phyloP scores from a whole-genome alignment of 2,797 vertebrate species.

The Gymnocypris eckloni region DNA sequence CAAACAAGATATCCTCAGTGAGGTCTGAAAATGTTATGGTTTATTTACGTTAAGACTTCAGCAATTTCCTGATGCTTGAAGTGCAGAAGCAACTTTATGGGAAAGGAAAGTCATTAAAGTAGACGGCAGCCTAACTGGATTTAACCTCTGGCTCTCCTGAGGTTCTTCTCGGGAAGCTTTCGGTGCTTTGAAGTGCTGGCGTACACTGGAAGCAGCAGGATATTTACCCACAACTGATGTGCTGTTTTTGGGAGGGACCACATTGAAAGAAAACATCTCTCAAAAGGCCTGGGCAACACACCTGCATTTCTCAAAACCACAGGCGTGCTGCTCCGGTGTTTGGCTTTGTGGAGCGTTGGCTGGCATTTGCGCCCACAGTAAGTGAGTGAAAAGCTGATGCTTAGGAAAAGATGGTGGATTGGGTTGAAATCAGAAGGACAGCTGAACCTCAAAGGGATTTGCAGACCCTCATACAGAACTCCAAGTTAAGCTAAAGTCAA shows the following conservation, averaged over 20 bases:
- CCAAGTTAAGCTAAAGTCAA: constrained; percentile 21
- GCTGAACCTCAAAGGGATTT: constrained; percentile 6
- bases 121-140: constrained; percentile 41
- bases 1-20: constrained; percentile 58
- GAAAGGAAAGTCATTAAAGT: constrained; percentile 66
- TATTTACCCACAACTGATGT: constrained; percentile 75
- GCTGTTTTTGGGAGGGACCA: constrained; percentile 65
- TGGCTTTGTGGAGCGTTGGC: constrained; percentile 66
- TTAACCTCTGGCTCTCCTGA: constrained; percentile 37
- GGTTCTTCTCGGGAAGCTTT: constrained; percentile 66
- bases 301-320: constrained; percentile 72
- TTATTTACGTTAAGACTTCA: constrained; percentile 58
- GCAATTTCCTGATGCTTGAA: constrained; percentile 64
- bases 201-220: constrained; percentile 65
- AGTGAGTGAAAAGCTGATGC: constrained; percentile 35
- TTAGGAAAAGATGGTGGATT: constrained; percentile 27
- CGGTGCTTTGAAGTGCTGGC: constrained; percentile 71
- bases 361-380: constrained; percentile 60
- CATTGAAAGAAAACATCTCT: constrained; percentile 73
- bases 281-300: constrained; percentile 67
- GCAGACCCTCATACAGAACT: background rate
- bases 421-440: constrained; percentile 12
- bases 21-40: constrained; percentile 59
- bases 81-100: constrained; percentile 65
- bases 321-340: constrained; percentile 70